phyloP scores from a whole-genome alignment of 2,113 vertebrate species.

The Miniopterus natalensis region DNA sequence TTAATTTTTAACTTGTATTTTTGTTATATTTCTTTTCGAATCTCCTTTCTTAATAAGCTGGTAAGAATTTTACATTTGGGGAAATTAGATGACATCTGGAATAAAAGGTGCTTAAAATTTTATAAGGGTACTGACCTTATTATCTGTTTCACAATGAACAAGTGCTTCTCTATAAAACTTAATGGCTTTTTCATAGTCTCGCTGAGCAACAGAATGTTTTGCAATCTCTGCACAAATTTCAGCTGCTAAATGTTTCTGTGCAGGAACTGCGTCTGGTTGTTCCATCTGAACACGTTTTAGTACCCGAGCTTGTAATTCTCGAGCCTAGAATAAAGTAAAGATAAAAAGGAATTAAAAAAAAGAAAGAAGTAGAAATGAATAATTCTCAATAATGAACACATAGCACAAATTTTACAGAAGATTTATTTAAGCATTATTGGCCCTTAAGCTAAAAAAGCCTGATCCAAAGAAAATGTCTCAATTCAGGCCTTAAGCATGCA shows the following conservation, averaged over 20 bases:
- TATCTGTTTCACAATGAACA: conserved; percentile 97
- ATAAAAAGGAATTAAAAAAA: conserved; percentile 20
- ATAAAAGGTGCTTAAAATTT: conserved; percentile 47
- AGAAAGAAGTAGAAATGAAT: conserved; percentile 41
- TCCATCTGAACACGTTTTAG: conserved; percentile 96
- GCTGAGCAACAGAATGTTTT: conserved; percentile 95
- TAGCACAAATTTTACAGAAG: not conserved
- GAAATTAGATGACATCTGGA: conserved; percentile 29
- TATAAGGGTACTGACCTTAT: conserved; percentile 92
- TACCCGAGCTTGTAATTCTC: conserved; percentile 95
- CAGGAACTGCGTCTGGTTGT: conserved; percentile 93
- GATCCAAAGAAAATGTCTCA: conserved; percentile 54
- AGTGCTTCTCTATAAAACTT: conserved; percentile 99
- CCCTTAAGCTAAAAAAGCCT: not conserved
- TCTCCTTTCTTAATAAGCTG: conserved; percentile 54
- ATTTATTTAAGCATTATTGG: conserved; percentile 30
- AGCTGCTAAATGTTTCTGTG: conserved; percentile 95
- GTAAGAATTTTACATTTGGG: conserved; percentile 46
- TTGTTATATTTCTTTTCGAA: conserved; percentile 38
- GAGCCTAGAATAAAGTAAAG: conserved; percentile 88
- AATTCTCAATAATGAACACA: conserved; percentile 23
- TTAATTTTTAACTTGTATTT: conserved; percentile 16
- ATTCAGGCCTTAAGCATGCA: not conserved
- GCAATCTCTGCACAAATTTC: conserved; percentile 98
- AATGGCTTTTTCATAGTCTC: conserved; percentile 97